These are phyloP conservation scores for Aspidiotus destructor DNA, from an alignment of 2,888 invertebrate species.

Conservation along the genomic window DNA sequence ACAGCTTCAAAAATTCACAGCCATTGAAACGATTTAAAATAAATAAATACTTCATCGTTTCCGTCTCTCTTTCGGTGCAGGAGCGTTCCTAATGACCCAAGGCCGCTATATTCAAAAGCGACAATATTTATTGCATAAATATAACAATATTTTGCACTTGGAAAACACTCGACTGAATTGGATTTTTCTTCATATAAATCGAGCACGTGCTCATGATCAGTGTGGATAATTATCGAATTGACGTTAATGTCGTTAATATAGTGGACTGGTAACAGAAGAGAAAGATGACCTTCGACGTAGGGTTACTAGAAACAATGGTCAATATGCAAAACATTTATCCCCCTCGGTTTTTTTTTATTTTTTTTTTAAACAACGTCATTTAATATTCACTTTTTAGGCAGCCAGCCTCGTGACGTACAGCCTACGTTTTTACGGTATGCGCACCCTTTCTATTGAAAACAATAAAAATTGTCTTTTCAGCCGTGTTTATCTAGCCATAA, in stretches of 20 bases:
- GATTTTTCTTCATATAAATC: background rate
- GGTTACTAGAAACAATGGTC: conserved; percentile 26
- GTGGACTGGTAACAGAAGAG: conserved; percentile 9
- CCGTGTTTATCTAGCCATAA: conserved; percentile 25
- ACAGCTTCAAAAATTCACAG: no score
- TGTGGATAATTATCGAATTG: conserved; percentile 14
- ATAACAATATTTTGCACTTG: no score
- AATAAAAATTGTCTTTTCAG: conserved; percentile 12
- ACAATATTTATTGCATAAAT: no score
- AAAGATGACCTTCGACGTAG: conserved; percentile 19
- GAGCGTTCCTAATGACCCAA: no score
- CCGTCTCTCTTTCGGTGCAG: no score
- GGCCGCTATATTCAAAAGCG: no score
- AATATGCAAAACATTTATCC: conserved; percentile 29
- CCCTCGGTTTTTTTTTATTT: background rate
- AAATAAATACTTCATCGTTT: no score
- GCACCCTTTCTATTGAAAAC: conserved; percentile 15
- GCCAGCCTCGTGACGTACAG: background rate
- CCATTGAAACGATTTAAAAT: no score
- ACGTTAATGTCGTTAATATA: conserved; percentile 7
- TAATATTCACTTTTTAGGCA: conserved; percentile 21
- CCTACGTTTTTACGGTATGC: conserved; percentile 9
- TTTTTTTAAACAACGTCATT: conserved; percentile 19
- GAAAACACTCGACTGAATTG: no score
- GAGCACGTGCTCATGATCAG: conserved; percentile 10